Base-by-base conservation (phyloP, 2,797 vertebrate species). In the Momotus momota region DNA sequence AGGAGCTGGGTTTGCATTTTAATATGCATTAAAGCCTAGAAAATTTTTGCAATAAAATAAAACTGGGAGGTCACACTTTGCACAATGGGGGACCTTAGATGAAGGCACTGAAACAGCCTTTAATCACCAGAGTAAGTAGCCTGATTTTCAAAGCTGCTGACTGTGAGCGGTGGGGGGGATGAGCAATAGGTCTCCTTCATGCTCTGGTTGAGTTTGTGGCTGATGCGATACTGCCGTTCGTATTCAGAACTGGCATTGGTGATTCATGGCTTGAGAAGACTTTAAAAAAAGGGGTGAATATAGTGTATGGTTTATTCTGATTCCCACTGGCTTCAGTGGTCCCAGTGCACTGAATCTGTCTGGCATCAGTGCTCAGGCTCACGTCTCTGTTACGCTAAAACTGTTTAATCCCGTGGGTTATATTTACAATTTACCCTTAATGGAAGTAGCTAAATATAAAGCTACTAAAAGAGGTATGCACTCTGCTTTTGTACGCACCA, bases 121-220 rank as follows among this genome's bases (percentile, higher is more conserved):
- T 95, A 94, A 96, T 95, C 96, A 94, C 71, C 71, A 77, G 84
- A 14, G 38, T 87, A 95, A 97, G 61, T 74, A 93, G 90, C 71
- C 45, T 83, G 78, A 54, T 87, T 94, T 95, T 82, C 90, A 65
- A 82, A 87, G 86, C 40, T 87, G 61, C 90, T 1, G 18, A 58
- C 93, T 92, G 96, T 0, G n/a, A 95, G 83, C 46, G 0, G 57
- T 65, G 41, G 74, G 71, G 86, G 82, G 60, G 31, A 58, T 35
- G 54, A 93, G 57, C 8, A 4, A 79, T 88, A 77, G 71, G 77
- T 91, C 83, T 86, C 81, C 88, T 93, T 86, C 93, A 82, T 74
- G 90, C 94, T 96, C 81, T 0, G 1, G 7, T 82, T 86, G 86
- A 82, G 91, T 69, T 71, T 61, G 81, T 90, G 90, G 78, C 86